Percentiles rank a stretch among this genome's conserved stretches.
phyloP scores from a whole-genome alignment of 2,888 invertebrate species.

The Lumbricus terrestris region DNA sequence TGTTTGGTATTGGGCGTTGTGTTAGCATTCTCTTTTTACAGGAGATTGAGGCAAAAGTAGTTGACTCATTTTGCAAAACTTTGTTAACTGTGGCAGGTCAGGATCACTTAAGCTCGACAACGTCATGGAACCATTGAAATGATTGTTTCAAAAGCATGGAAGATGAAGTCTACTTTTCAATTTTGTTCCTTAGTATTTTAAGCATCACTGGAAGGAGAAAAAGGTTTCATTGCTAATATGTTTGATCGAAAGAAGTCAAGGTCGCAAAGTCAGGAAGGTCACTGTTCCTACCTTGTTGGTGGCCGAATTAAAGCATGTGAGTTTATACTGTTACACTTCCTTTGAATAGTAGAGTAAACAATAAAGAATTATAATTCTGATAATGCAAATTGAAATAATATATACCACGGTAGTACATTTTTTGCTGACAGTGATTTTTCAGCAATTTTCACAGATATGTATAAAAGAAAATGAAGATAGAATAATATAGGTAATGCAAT shows the following conservation, averaged over 20 bases:
- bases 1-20: background rate
- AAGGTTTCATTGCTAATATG: background rate
- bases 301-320: conserved; percentile 6
- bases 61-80: background rate
- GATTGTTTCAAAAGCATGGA: background rate
- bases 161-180: background rate
- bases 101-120: background rate
- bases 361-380: background rate
- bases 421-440: too few species aligned
- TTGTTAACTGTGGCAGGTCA: background rate
- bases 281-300: conserved; percentile 9
- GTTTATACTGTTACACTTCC: background rate
- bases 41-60: background rate
- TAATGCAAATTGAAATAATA: background rate
- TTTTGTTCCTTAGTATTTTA: background rate
- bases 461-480: too few species aligned
- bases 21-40: background rate
- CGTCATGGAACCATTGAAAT: background rate
- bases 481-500: too few species aligned
- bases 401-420: too few species aligned
- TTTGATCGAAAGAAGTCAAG: conserved; percentile 11
- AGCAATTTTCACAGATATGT: background rate
- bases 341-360: background rate
- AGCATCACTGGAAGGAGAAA: background rate
- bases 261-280: conserved; percentile 9